These are phyloP conservation scores for Phyllostomus discolor DNA, from an alignment of 2,113 vertebrate genomes.

Conservation along the genomic window DNA sequence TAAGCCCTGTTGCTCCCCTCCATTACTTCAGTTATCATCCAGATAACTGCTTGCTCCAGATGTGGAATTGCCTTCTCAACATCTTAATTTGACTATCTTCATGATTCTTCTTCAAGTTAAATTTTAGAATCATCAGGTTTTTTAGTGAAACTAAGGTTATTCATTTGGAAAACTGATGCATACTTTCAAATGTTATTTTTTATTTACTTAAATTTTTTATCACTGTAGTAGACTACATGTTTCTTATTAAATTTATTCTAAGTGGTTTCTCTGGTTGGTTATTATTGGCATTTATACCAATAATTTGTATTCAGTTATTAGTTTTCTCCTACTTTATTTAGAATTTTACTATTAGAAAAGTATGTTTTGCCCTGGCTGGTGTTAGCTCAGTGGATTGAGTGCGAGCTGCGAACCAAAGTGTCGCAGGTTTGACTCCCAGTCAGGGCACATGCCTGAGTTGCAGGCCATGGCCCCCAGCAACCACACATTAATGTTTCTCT, in stretches of 20 bases:
- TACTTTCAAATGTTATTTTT: neutral
- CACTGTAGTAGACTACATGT: neutral
- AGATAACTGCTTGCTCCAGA: neutral
- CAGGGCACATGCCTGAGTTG: too few species aligned
- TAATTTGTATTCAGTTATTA: neutral
- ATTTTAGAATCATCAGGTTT: constrained; percentile 10
- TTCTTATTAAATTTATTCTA: neutral
- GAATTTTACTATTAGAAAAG: constrained; percentile 11
- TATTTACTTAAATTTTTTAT: neutral
- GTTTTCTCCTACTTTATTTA: constrained; percentile 1
- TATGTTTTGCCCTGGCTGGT: neutral
- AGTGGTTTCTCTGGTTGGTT: neutral
- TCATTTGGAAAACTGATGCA: neutral
- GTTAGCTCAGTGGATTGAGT: too few species aligned
- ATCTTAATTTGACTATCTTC: neutral
- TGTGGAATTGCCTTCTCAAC: neutral
- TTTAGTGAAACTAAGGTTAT: neutral
- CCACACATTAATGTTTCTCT: too few species aligned
- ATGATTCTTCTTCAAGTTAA: constrained; percentile 10
- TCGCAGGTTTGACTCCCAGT: too few species aligned
- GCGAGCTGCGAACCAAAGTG: too few species aligned
- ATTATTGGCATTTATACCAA: neutral
- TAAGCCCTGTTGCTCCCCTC: neutral
- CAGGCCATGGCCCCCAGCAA: too few species aligned
- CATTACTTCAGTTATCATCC: neutral